Base-by-base conservation (phyloP, 2,888 invertebrate genomes). In the Thera britannica region DNA sequence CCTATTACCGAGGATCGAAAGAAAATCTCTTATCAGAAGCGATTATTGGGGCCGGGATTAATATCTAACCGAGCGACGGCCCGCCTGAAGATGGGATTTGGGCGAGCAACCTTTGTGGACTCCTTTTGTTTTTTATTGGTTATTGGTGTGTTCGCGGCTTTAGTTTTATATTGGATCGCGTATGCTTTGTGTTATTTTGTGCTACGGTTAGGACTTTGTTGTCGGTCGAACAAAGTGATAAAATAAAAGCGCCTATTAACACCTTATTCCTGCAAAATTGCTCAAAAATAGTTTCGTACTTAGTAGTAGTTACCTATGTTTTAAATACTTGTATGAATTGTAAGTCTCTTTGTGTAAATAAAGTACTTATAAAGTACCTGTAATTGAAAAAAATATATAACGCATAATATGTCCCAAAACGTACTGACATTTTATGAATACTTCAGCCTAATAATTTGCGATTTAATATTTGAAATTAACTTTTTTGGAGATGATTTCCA, bases 1-100 rank as follows among this genome's bases (percentile, higher is more conserved):
- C 87, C 90, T 83, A 91, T 93, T 93, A 92, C 87, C 73, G 81
- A 71, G 85, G 86, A 88, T 88, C 83, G 87, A 85, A 86, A 86
- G 89, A 87, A 91, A 92, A 92, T 91, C 90, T 89, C 88, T 90
- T 89, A 92, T 92, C 91, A 88, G 79, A 84, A 88, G 84, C 88
- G 88, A 87, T 88, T 87, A 89, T 88, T 87, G 87, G 23, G 80
- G 80, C 74, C 74, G 75, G 83, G 86, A 90, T 92, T 91, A 91
- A 90, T 90, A 90, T 89, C 88, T 86, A 85, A 81, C 84, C 83
- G 82, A 78, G 80, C 79, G 80, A 79, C 75, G 79, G 78, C 75
- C 62, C 58, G 65, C 75, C 73, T 73, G 64, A 71, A 81, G 84
- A 87, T 85, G 84, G 83, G 84, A 85, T 88, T 90, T 88, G 87